Conservation (phyloP, 1,140 invertebrate genomes). For the Pachyrhynchus sulphureomaculatus region DNA sequence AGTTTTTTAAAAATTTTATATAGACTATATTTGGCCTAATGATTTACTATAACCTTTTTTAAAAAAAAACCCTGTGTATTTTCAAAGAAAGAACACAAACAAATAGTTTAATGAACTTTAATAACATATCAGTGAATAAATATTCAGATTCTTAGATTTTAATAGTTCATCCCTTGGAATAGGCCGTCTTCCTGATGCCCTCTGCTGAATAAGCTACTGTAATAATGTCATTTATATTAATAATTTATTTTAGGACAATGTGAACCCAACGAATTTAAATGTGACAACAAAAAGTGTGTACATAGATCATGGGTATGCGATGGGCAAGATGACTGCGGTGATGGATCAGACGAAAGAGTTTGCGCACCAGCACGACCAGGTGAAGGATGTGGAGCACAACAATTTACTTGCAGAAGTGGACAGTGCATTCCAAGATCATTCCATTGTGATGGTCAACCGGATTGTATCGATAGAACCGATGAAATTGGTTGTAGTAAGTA, state of each 20-base stretch:
- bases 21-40: too few relatives aligned
- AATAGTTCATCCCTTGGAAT: too few relatives aligned
- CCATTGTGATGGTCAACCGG: slow-evolving; percentile 85
- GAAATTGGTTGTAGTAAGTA: slow-evolving; percentile 77
- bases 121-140: too few relatives aligned
- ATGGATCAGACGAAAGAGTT: slow-evolving; percentile 78
- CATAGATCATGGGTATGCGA: slow-evolving; percentile 92
- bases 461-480: slow-evolving; percentile 87
- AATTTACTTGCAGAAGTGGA: slow-evolving; percentile 79
- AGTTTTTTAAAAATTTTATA: too few relatives aligned
- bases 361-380: slow-evolving; percentile 62
- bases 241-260: slow-evolving; percentile 61
- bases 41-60: too few relatives aligned
- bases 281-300: slow-evolving; percentile 85
- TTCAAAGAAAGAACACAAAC: too few relatives aligned
- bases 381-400: slow-evolving; percentile 72
- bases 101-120: too few relatives aligned
- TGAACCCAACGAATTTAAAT: slow-evolving; percentile 92
- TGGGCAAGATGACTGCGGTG: slow-evolving; percentile 87
- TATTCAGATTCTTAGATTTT: too few relatives aligned
- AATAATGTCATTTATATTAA: too few relatives aligned
- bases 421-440: slow-evolving; percentile 93
- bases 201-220: too few relatives aligned
- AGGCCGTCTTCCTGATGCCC: too few relatives aligned
- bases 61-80: too few relatives aligned